Percentiles rank a stretch among this genome's conserved stretches.
These are phyloP conservation scores for Aphaenogaster ashmeadi DNA, from an alignment of 1,140 invertebrate species.

Conservation along the genomic window DNA sequence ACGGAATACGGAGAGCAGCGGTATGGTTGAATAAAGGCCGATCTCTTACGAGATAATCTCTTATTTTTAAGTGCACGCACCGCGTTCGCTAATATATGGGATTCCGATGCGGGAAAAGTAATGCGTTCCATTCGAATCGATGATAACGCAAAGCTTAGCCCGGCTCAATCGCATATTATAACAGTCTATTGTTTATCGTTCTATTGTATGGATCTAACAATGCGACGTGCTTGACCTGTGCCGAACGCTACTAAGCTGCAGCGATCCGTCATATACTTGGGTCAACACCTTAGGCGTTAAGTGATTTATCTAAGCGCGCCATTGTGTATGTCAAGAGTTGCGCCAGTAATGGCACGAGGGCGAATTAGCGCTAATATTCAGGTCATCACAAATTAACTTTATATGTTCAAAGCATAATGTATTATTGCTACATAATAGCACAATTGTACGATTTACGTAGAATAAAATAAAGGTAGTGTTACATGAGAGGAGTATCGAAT, in stretches of 20 bases:
- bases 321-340: background rate
- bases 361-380: slow-evolving; percentile 32
- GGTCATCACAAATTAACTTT: slow-evolving; percentile 9
- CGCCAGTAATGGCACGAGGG: background rate
- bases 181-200: slow-evolving; percentile 70
- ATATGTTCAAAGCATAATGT: background rate
- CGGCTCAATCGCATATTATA: slow-evolving; percentile 66
- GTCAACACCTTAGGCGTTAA: slow-evolving; percentile 45
- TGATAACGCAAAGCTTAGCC: slow-evolving; percentile 54
- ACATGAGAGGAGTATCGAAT: background rate
- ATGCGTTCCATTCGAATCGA: slow-evolving; percentile 36
- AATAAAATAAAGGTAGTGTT: background rate
- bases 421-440: background rate
- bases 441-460: background rate
- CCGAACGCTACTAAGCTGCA: slow-evolving; percentile 33
- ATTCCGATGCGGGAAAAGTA: slow-evolving; percentile 16
- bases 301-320: slow-evolving; percentile 22
- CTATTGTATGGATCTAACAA: slow-evolving; percentile 68
- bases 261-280: slow-evolving; percentile 43
- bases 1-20: no score
- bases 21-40: background rate
- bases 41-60: background rate
- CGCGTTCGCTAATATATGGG: background rate
- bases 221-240: slow-evolving; percentile 46
- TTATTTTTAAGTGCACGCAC: background rate